Percentiles rank a stretch among this genome's conserved stretches.
These are phyloP conservation scores for Caerostris darwini DNA, from an alignment of 1,140 invertebrate genomes.

Conservation along the genomic window DNA sequence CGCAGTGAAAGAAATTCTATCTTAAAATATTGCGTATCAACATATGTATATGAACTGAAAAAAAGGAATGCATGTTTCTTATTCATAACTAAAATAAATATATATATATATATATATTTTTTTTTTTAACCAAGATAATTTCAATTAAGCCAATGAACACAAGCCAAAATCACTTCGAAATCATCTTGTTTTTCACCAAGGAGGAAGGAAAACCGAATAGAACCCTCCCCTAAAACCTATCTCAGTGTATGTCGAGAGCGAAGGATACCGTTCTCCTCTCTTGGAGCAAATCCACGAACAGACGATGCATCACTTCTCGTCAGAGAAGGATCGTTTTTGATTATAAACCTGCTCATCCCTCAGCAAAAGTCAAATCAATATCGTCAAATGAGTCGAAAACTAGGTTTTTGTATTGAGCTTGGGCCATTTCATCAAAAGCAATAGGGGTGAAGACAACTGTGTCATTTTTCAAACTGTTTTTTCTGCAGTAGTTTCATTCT, in stretches of 20 bases:
- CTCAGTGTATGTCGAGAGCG: neutral
- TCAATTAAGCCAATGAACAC: neutral
- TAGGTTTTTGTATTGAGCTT: slow-evolving; percentile 51
- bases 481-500: neutral
- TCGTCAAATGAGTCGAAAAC: slow-evolving; percentile 70
- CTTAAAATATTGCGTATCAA: no score
- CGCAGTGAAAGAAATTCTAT: no score
- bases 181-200: neutral
- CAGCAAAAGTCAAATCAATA: slow-evolving; percentile 71
- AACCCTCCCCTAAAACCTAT: neutral
- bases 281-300: slow-evolving; percentile 54
- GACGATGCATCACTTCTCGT: slow-evolving; percentile 48
- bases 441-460: slow-evolving; percentile 66
- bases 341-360: slow-evolving; percentile 49
- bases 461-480: slow-evolving; percentile 56
- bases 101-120: no score
- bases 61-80: no score
- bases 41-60: no score
- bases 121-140: no score
- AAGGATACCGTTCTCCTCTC: neutral
- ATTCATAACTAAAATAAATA: no score
- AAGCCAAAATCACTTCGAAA: slow-evolving; percentile 24
- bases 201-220: neutral
- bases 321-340: slow-evolving; percentile 68
- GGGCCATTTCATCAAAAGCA: slow-evolving; percentile 63